Evolutionary conservation across 2,888 invertebrate genomes (phyloP).

Genomic region (Pristionchus fissidentatus): DNA sequence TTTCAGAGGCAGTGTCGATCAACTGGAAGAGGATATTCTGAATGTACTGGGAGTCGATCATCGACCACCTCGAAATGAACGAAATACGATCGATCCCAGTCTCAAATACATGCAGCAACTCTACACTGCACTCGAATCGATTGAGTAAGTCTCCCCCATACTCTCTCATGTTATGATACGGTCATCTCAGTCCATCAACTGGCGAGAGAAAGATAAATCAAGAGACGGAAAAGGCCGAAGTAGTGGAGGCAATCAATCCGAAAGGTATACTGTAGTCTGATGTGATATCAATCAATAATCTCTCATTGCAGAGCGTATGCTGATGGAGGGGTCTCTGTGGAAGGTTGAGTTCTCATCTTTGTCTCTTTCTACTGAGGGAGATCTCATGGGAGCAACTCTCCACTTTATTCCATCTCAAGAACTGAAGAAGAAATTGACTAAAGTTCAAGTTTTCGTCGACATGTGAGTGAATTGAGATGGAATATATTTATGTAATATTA

Average conservation of each 20-base stretch:
- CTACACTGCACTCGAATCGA: not conserved
- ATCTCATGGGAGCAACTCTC: constrained; percentile 14
- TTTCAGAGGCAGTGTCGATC: constrained; percentile 13
- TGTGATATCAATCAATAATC: not conserved
- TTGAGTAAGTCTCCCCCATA: not conserved
- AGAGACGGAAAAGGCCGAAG: constrained; percentile 22
- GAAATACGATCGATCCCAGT: not conserved
- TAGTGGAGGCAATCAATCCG: constrained; percentile 2
- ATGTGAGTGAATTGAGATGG: not conserved
- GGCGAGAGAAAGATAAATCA: not conserved
- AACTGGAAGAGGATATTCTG: constrained; percentile 34
- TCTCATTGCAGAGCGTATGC: constrained; percentile 5
- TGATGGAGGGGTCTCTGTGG: not conserved
- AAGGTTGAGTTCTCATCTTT: not conserved
- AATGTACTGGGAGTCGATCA: constrained; percentile 31
- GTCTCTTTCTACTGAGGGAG: not conserved
- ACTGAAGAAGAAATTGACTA: constrained; percentile 18
- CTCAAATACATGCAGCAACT: constrained; percentile 37
- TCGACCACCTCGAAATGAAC: not conserved
- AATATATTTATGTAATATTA: too few relatives aligned
- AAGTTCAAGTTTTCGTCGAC: not conserved
- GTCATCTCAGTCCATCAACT: not conserved
- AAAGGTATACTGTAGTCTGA: not conserved
- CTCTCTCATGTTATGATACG: not conserved
- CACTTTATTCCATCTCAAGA: constrained; percentile 22